These are phyloP conservation scores for Argyra leucocephala DNA, from an alignment of 2,888 invertebrate genomes.

Conservation along the genomic window DNA sequence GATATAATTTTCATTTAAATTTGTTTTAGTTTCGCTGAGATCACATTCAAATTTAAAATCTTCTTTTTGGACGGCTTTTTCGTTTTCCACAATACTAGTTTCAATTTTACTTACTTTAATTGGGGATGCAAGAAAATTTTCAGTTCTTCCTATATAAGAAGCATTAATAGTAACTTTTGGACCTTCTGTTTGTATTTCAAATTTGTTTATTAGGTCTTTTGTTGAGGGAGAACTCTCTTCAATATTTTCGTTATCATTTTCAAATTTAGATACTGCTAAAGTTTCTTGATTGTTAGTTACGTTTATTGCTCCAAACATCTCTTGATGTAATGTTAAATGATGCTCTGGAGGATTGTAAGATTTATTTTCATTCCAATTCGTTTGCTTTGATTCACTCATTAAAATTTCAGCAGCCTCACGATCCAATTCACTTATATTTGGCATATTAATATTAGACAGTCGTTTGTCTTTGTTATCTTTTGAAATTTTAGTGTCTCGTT, in stretches of 20 bases:
- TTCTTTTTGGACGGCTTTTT: neutral
- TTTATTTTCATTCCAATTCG: slow-evolving; percentile 31
- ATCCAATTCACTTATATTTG: slow-evolving; percentile 70
- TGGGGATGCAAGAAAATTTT: slow-evolving; percentile 15
- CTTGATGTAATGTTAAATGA: slow-evolving; percentile 19
- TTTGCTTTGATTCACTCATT: slow-evolving; percentile 26
- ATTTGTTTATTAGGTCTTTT: slow-evolving; percentile 52
- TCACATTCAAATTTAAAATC: neutral
- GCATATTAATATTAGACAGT: slow-evolving; percentile 52
- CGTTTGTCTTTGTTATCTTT: slow-evolving; percentile 43
- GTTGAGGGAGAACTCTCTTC: slow-evolving; percentile 37
- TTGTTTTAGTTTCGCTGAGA: too few species aligned
- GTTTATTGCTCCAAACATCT: slow-evolving; percentile 18
- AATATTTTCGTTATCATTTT: slow-evolving; percentile 16
- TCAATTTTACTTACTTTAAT: neutral
- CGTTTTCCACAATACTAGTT: neutral
- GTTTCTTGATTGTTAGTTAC: neutral
- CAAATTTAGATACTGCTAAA: neutral
- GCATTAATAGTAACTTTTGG: slow-evolving; percentile 20
- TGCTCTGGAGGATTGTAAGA: slow-evolving; percentile 29
- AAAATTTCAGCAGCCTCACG: slow-evolving; percentile 64
- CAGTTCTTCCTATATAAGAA: slow-evolving; percentile 21
- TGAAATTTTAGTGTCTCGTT: slow-evolving; percentile 22
- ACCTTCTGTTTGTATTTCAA: slow-evolving; percentile 39
- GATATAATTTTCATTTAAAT: neutral